Base-by-base conservation (phyloP, 2,797 vertebrate genomes). In the Leucoraja ocellata region DNA sequence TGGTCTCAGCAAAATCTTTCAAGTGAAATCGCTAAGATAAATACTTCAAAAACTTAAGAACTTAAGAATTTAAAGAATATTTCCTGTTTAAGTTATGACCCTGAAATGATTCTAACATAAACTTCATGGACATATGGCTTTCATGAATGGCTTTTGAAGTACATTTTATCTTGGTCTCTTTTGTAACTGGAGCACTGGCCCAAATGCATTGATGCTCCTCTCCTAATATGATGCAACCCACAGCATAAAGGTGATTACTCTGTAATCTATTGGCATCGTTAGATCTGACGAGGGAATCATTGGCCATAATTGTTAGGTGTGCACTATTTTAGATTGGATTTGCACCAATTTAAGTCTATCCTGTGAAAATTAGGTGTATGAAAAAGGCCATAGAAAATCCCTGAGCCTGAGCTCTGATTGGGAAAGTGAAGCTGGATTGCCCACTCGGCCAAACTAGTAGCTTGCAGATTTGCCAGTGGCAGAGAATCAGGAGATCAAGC, bases 121-220 rank as follows among this genome's bases (percentile, higher is more conserved):
- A 18, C 14, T 32, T 6, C 58, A 63, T 63, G 83, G 58, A 32
- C 58, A 86, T 63, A 63, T 86, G 58, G 58, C 58, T 61, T 63
- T 25, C 83, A 86, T 84, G 83, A 63, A 63, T 16, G 14, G 83
- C 61, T 86, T 84, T 86, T 86, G 58, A 63, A 63, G 83, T 32
- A 63, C 16, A 54, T 83, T 1, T 46, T 79, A 23, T 46, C 39
- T 54, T 7, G 1, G 3, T 46, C 21, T 54, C 80, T 46, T 83
- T 18, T 23, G 28, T 10, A 84, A 58, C 54, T 28, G 81, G 63
- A 58, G 11, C 16, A 16, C 28, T 5, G 58, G 11, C 16, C 61
- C 58, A 86, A 28, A 39, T 9, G 21, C 23, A 14, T 13, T 86
- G 83, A 13, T 58, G 61, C 2, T n/a, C 13, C 58, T 65, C 58